Evolutionary conservation across 1,140 invertebrate species (phyloP).

Genomic region (Forficula auricularia): DNA sequence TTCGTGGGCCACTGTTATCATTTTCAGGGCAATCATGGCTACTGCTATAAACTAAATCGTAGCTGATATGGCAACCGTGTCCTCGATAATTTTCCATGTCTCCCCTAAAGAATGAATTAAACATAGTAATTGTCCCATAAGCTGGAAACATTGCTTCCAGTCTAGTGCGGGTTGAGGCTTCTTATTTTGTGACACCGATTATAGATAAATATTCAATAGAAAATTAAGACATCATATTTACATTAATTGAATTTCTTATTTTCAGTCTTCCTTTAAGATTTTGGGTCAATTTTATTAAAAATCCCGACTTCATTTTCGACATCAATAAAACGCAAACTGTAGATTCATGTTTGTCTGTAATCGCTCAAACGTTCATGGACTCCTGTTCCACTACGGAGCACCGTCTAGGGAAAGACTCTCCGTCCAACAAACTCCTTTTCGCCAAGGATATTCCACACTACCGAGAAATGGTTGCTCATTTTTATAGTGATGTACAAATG

Average conservation of each 20-base stretch:
- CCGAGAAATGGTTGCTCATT: conserved; percentile 67
- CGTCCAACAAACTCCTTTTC: conserved; percentile 85
- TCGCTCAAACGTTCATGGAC: conserved; percentile 94
- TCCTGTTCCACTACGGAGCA: conserved; percentile 79
- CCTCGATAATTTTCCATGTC: too few relatives aligned
- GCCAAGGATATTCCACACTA: conserved; percentile 87
- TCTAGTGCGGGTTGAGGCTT: too few relatives aligned
- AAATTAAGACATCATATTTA: too few relatives aligned
- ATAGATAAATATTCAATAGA: too few relatives aligned
- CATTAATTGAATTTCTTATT: conserved; percentile 16
- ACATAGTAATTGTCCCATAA: too few relatives aligned
- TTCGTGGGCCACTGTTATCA: too few relatives aligned
- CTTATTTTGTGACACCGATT: too few relatives aligned
- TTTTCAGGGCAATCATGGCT: too few relatives aligned
- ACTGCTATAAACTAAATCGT: too few relatives aligned
- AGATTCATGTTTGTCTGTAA: conserved; percentile 81
- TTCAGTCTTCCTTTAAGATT: conserved; percentile 74
- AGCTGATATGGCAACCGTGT: too few relatives aligned
- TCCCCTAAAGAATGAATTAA: too few relatives aligned
- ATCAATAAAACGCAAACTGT: conserved; percentile 83
- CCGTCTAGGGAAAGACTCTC: conserved; percentile 80
- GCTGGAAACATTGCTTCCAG: too few relatives aligned
- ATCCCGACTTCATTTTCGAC: conserved; percentile 93
- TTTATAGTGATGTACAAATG: conserved; percentile 68
- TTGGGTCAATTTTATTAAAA: conserved; percentile 95